These are phyloP conservation scores for Bagarius yarrelli DNA, from an alignment of 2,113 vertebrate genomes.

Conservation along the genomic window DNA sequence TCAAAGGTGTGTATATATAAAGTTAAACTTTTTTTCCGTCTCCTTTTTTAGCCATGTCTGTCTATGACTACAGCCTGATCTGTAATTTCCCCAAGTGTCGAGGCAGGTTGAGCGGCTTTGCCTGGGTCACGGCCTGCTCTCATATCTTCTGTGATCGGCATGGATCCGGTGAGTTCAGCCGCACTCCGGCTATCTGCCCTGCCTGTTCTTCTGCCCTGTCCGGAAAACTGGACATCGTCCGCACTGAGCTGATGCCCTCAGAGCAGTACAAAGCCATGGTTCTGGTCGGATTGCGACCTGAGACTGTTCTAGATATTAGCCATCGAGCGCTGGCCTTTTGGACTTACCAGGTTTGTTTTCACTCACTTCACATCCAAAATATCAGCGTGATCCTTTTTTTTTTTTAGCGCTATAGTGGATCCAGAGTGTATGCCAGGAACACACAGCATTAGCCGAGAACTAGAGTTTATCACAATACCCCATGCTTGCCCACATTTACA, in stretches of 20 bases:
- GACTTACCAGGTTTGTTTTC: constrained; percentile 82
- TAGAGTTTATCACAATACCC: neutral
- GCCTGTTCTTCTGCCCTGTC: constrained; percentile 83
- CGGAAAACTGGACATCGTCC: constrained; percentile 83
- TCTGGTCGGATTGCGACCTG: constrained; percentile 80
- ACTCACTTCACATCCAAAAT: no score
- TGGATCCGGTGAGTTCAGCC: constrained; percentile 83
- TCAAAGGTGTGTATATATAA: neutral
- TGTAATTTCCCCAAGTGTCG: constrained; percentile 86
- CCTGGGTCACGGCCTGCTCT: constrained; percentile 86
- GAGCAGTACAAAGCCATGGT: constrained; percentile 89
- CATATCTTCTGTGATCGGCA: constrained; percentile 89
- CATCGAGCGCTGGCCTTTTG: constrained; percentile 82
- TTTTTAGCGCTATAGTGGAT: neutral
- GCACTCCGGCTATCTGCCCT: constrained; percentile 80
- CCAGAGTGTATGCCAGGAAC: neutral
- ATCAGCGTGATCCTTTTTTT: no score
- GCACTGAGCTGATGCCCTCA: constrained; percentile 80
- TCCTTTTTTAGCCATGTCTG: constrained; percentile 67
- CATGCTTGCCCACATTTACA: neutral
- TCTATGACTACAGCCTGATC: constrained; percentile 79
- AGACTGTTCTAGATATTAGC: constrained; percentile 82
- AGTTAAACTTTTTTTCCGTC: neutral
- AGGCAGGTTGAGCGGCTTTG: constrained; percentile 76
- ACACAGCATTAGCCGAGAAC: neutral